Conservation (phyloP, 2,888 invertebrate species). For the Cantharis nigra region DNA sequence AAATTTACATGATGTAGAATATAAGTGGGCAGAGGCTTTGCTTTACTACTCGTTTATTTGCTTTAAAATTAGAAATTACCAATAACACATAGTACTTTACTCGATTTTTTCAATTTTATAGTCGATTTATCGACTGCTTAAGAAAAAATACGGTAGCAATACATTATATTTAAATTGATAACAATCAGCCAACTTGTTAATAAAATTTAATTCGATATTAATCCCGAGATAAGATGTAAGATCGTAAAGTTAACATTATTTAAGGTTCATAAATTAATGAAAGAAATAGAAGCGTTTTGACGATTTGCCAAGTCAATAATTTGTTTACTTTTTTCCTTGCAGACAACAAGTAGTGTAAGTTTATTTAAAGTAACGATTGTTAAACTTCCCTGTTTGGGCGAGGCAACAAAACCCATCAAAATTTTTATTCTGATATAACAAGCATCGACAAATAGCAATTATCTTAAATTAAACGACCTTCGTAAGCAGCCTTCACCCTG, state of each 20-base stretch:
- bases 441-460: conserved; percentile 27
- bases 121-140: background rate
- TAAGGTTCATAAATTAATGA: background rate
- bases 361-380: background rate
- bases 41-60: conserved; percentile 7
- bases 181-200: background rate
- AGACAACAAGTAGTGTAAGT: background rate
- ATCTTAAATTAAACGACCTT: conserved; percentile 30
- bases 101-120: background rate
- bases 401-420: background rate
- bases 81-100: background rate
- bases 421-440: background rate
- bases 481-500: conserved; percentile 35
- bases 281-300: background rate
- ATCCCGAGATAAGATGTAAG: background rate
- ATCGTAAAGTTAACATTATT: background rate
- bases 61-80: conserved; percentile 6
- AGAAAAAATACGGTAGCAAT: background rate
- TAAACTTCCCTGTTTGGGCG: conserved; percentile 1
- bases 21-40: background rate
- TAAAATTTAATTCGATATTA: background rate
- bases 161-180: background rate
- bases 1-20: background rate
- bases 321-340: background rate
- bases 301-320: background rate